These are phyloP conservation scores for Eilema sororculum DNA, from an alignment of 2,888 invertebrate genomes.

Conservation along the genomic window DNA sequence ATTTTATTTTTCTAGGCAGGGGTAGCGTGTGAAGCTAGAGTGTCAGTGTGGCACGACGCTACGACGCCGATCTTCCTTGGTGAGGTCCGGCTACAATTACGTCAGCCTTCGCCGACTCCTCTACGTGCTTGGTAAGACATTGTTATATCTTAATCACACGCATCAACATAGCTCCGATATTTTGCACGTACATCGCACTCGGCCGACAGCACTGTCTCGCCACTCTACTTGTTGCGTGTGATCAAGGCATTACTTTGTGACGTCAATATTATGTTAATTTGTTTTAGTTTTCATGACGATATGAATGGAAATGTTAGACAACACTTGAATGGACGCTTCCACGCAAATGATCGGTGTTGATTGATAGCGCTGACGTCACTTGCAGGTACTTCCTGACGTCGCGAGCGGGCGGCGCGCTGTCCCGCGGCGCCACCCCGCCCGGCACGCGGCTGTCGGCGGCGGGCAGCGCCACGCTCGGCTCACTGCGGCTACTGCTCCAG, in stretches of 20 bases:
- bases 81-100: conserved; percentile 93
- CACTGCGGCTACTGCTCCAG: conserved; percentile 93
- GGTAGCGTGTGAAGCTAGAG: conserved; percentile 93
- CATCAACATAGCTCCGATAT: too few species aligned
- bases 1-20: conserved; percentile 74
- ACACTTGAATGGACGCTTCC: background rate
- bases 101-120: conserved; percentile 86
- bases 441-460: conserved; percentile 90
- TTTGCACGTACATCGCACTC: too few species aligned
- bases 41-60: conserved; percentile 95
- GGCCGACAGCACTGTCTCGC: too few species aligned
- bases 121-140: conserved; percentile 90
- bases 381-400: conserved; percentile 89
- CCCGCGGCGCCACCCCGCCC: conserved; percentile 92
- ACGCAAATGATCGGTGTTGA: background rate
- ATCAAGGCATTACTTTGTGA: background rate
- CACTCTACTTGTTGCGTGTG: too few species aligned
- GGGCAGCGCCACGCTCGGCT: conserved; percentile 89
- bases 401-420: conserved; percentile 87
- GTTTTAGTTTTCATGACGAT: background rate
- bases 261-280: background rate
- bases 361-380: background rate
- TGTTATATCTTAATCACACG: too few species aligned
- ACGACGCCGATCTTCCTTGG: conserved; percentile 95
- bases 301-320: background rate